Evolutionary conservation across 2,888 invertebrate genomes (phyloP), one percentile per base, ranked within the genome.

Genomic region (Venustoraphidia nigricollis): DNA sequence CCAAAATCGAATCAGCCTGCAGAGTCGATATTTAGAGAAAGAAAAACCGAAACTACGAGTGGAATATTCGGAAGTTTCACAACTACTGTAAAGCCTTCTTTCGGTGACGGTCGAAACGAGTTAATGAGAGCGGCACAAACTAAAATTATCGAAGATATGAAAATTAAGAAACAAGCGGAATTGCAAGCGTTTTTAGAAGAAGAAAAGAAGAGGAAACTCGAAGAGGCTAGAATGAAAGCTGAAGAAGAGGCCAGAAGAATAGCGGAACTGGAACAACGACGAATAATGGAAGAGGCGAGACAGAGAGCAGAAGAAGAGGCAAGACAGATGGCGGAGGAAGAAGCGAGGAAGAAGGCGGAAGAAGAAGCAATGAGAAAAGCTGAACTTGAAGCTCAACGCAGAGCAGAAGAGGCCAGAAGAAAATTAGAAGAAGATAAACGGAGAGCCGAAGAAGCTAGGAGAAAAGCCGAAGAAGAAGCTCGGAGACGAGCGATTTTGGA

Each of bases 241-340:
- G 46, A 45, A 47, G 51, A 53, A 44, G 46, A 53, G 47, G 49
- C 54, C 47, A 52, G 39, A 50, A 42, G 49, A 47, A 47, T 42
- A 46, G 45, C 47, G 44, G 41, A 53, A 49, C 45, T 51, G 41
- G 48, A 51, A 43, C 41, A 42, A 51, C 48, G 34, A 47, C 46
- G 17, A 40, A 47, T 46, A 44, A 52, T 48, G 51, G 48, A 56
- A 51, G 49, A 54, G 42, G 47, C 53, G 49, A 54, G 51, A 54
- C 54, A 46, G 46, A 52, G 53, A 49, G 53, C 47, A 48, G 54
- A 52, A 48, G 51, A 48, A 50, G 44, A 54, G 41, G 36, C 9
- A 44, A 47, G 50, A 54, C 41, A 41, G 13, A 34, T 11, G 36
- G n/a, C 14, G 41, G 45, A 37, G 44, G 47, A 36, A 44, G 35